These are phyloP conservation scores for Nymphalis io DNA, from an alignment of 1,140 invertebrate genomes.

Conservation along the genomic window DNA sequence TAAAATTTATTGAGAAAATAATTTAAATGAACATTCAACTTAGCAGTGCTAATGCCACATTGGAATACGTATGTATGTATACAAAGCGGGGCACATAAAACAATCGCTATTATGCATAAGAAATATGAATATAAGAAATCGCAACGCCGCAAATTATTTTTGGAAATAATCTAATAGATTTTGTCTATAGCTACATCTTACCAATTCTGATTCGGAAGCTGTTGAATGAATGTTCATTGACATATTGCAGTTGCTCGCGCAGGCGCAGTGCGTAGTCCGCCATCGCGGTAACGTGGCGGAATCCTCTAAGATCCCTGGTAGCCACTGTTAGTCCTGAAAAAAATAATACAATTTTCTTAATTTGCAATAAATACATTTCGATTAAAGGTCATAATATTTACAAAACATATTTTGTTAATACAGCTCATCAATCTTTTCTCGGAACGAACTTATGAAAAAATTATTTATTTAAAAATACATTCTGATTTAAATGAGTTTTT, in stretches of 20 bases:
- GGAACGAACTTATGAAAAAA: too few species aligned
- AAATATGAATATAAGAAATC: constrained; percentile 5
- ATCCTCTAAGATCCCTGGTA: constrained; percentile 89
- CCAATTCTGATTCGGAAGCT: constrained; percentile 97
- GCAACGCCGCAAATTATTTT: constrained; percentile 21
- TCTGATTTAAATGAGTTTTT: too few species aligned
- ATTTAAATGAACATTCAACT: neutral
- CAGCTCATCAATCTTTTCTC: too few species aligned
- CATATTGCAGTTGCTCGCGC: constrained; percentile 91
- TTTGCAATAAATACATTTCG: too few species aligned
- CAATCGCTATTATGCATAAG: neutral
- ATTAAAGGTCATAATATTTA: too few species aligned
- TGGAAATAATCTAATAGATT: neutral
- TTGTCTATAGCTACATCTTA: constrained; percentile 56
- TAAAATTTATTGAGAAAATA: neutral
- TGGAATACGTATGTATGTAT: neutral
- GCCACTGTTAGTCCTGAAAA: constrained; percentile 86
- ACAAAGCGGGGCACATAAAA: neutral
- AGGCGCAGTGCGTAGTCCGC: constrained; percentile 95
- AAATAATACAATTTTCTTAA: constrained; percentile 11
- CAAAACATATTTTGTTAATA: too few species aligned
- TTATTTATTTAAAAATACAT: too few species aligned
- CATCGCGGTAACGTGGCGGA: constrained; percentile 92
- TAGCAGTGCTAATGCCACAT: neutral
- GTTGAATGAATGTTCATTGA: constrained; percentile 98